Evolutionary conservation across 1,140 invertebrate genomes (phyloP).

Genomic region (Anagrus nilaparvatae): DNA sequence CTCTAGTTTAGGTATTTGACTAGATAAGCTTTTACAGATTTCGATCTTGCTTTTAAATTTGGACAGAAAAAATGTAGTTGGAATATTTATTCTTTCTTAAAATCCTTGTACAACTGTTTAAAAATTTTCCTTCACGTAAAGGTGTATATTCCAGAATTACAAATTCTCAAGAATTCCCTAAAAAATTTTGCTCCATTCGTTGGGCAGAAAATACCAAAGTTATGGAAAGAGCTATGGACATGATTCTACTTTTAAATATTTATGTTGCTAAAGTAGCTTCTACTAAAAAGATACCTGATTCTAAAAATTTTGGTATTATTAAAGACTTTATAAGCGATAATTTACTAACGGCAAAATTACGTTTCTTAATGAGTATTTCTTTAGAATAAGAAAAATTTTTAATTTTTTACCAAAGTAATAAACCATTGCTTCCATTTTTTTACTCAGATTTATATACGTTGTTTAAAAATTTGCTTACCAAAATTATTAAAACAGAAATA

Average conservation of each 20-base stretch:
- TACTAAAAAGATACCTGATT: no score
- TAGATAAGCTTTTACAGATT: slow-evolving; percentile 14
- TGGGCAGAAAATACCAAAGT: slow-evolving; percentile 8
- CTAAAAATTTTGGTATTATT: slow-evolving; percentile 1
- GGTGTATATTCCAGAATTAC: slow-evolving; percentile 3
- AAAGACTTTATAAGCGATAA: neutral
- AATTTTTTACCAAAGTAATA: neutral
- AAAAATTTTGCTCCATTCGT: slow-evolving; percentile 13
- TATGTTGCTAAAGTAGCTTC: no score
- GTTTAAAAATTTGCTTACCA: no score
- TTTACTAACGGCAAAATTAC: neutral
- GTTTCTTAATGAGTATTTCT: neutral
- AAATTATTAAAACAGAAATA: no score
- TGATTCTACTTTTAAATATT: slow-evolving; percentile 1
- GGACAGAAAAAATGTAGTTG: slow-evolving; percentile 6
- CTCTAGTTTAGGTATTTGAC: slow-evolving; percentile 12
- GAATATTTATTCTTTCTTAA: slow-evolving; percentile 5
- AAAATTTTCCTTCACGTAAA: slow-evolving; percentile 7
- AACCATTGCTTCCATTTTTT: slow-evolving; percentile 1
- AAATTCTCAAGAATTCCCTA: slow-evolving; percentile 4
- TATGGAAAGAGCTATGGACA: slow-evolving; percentile 4
- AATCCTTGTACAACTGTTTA: slow-evolving; percentile 7
- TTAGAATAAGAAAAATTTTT: slow-evolving; percentile 1
- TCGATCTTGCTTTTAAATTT: slow-evolving; percentile 15
- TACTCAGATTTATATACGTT: no score